Base-by-base conservation (phyloP, 2,797 vertebrate species). In the Melanotaenia boesemani region DNA sequence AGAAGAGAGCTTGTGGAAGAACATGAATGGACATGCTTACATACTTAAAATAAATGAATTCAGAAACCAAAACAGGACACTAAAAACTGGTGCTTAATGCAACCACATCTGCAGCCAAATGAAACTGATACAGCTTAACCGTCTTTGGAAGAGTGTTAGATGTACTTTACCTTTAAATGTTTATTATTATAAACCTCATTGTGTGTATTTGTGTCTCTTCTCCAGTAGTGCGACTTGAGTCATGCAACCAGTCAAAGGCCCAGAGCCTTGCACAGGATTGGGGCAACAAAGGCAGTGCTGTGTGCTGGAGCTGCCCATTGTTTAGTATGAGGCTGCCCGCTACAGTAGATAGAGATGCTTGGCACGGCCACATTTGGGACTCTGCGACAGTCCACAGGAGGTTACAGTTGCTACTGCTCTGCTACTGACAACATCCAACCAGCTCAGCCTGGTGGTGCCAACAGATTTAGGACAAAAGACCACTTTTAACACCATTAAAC, bases 341-440 rank as follows among this genome's bases (percentile, higher is more conserved):
- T 80, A 80, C 41, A 85, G 84, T 69, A 77, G 89, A 88, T 74
- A 76, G 89, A 57, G 70, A 86, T 71, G 87, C 88, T 90, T 89
- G 90, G 85, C 88, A 92, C 89, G 28, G 57, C 67, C 68, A 60
- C 59, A 74, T 61, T 36, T 57, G 46, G 55, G 73, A 34, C 61
- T 77, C 70, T 74, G 75, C 68, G 37, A 70, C 69, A 63, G 57
- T 46, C 63, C 46, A 58, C 18, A 10, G 26, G 70, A 77, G 63
- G 61, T 70, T 56, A 57, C 39, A 41, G 52, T 36, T 54, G 59
- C 62, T 48, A 54, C n/a, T 30, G 20, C 54, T 63, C 30, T 62
- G 63, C 28, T 18, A 60, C 30, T 68, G 59, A 78, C 58, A 77
- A 24, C 41, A 65, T 28, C 52, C 41, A 71, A 55, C 18, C 60